Evolutionary conservation across 2,113 vertebrate species (phyloP), one percentile per base, ranked within the genome.

Genomic region (Oryzias curvinotus): DNA sequence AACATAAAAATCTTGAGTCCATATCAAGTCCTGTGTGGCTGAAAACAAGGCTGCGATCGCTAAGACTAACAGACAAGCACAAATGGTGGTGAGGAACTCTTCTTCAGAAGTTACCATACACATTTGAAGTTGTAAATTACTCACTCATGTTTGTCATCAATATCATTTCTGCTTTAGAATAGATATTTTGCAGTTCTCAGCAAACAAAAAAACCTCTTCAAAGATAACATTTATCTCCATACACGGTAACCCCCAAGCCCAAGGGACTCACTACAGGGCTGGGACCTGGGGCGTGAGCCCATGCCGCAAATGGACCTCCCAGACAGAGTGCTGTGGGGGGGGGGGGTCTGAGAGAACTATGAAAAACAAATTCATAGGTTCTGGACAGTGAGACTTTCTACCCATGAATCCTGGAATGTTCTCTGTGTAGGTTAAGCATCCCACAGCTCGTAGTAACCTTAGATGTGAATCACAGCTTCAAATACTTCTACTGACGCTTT

Each of bases 291-390:
- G 26, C 56, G 4, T 71, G 54, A 67, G 57, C 45, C 62, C 26
- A 61, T 62, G 18, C 52, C 17, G 14, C 54, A 28, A 65, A 17
- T 19, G 44, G 67, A 21, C 72, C 75, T 73, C 67, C 66, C 66
- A 50, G 50, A 51, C 48, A 71, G 69, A 41, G 19, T 56, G 49
- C 66, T 60, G 52, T 25, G 45, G 52, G 64, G 45, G 57, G 57
- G 44, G 44, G 50, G 46, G 57, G 30, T 68, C 65, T 44, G 21
- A 53, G 42, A 62, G 43, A 25, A 60, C 45, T 15, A 61, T 19
- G 44, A 62, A 65, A 79, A 71, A 66, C 19, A 55, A 77, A 59
- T 48, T 21, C 41, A 61, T 14, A 46, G 14, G 44, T 17, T 46
- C 15, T 56, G 53, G 23, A 50, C 30, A 16, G 18, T 44, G 51